phyloP scores from a whole-genome alignment of 2,113 vertebrate genomes.

The Leptodactylus fuscus region DNA sequence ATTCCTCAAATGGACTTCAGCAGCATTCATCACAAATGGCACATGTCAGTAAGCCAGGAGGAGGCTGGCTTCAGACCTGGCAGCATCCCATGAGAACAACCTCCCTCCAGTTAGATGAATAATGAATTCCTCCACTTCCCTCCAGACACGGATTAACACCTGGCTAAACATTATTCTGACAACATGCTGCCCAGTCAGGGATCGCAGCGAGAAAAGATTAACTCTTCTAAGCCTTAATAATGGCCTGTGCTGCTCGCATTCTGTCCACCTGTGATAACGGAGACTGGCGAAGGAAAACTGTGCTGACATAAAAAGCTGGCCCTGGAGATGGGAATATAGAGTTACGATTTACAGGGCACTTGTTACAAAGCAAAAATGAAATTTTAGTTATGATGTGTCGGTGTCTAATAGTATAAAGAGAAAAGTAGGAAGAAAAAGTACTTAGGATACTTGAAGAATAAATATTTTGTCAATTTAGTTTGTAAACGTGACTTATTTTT shows the following conservation, averaged over 20 bases:
- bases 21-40: slow-evolving; percentile 78
- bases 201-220: slow-evolving; percentile 62
- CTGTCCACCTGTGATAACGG: not conserved
- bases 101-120: slow-evolving; percentile 71
- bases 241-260: not conserved
- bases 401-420: not conserved
- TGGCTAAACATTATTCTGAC: slow-evolving; percentile 80
- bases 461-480: too few species aligned
- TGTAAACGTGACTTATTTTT: too few species aligned
- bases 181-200: slow-evolving; percentile 63
- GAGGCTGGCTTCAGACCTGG: slow-evolving; percentile 73
- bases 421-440: too few species aligned
- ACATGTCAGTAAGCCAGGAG: slow-evolving; percentile 82
- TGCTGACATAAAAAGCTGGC: too few species aligned
- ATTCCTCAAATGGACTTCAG: slow-evolving; percentile 82
- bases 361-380: not conserved
- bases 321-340: too few species aligned
- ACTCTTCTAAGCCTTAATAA: slow-evolving; percentile 61
- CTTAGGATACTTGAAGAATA: too few species aligned
- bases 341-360: too few species aligned
- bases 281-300: not conserved
- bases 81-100: slow-evolving; percentile 72
- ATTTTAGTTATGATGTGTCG: not conserved
- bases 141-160: slow-evolving; percentile 79
- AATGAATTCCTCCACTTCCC: slow-evolving; percentile 76